Conservation (phyloP, 2,113 vertebrate species). For the Catharus fuscescens region DNA sequence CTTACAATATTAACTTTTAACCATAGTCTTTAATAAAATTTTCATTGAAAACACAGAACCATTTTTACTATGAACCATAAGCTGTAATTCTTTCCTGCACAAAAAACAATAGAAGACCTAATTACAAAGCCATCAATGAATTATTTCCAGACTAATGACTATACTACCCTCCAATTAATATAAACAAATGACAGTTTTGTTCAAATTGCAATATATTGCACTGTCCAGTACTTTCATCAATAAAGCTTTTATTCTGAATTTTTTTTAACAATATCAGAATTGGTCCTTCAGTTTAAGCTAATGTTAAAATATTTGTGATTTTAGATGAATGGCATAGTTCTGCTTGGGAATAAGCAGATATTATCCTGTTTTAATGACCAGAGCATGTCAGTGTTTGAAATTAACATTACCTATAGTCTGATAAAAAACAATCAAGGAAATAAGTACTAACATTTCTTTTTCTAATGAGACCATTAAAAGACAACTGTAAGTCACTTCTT, state of each 20-base stretch:
- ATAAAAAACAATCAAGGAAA: neutral
- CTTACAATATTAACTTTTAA: constrained; percentile 14
- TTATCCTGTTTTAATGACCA: neutral
- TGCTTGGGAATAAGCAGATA: neutral
- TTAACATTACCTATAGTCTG: neutral
- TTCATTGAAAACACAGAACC: neutral
- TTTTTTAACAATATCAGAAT: neutral
- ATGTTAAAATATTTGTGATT: neutral
- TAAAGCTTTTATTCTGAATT: neutral
- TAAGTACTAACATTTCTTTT: neutral
- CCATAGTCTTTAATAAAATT: neutral
- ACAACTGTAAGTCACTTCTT: neutral
- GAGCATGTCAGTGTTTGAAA: neutral
- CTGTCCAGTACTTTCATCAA: neutral
- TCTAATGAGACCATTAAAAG: neutral
- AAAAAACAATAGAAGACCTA: neutral
- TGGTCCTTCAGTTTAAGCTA: neutral
- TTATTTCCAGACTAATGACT: neutral
- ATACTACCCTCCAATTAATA: neutral
- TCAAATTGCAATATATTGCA: neutral
- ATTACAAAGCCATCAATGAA: neutral
- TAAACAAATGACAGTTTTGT: neutral
- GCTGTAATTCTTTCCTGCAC: neutral
- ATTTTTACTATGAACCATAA: neutral
- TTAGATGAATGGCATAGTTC: neutral